These are phyloP conservation scores for Python bivittatus DNA, from an alignment of 2,113 vertebrate species.

Conservation along the genomic window DNA sequence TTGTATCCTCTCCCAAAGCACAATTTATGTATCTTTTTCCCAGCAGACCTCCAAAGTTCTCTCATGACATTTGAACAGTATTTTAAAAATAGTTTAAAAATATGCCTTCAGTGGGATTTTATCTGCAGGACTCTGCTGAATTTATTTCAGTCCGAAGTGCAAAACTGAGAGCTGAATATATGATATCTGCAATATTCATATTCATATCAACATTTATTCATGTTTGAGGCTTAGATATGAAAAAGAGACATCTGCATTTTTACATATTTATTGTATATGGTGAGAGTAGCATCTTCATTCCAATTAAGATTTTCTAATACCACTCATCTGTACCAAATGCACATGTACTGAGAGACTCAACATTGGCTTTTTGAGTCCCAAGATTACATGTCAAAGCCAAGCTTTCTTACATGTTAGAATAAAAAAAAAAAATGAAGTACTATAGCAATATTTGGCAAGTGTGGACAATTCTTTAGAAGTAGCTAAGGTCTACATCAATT, in stretches of 20 bases:
- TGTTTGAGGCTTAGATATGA: conserved; percentile 48
- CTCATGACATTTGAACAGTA: neutral
- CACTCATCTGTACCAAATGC: conserved; percentile 63
- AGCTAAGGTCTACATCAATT: conserved; percentile 36
- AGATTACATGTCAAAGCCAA: conserved; percentile 64
- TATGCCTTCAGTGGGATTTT: conserved; percentile 2
- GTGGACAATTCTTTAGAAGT: conserved; percentile 45
- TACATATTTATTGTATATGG: conserved; percentile 61
- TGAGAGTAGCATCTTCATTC: conserved; percentile 61
- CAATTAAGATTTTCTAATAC: conserved; percentile 52
- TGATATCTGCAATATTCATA: conserved; percentile 5
- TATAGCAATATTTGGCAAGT: conserved; percentile 61
- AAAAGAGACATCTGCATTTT: conserved; percentile 67
- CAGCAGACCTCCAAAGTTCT: neutral
- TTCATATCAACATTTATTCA: neutral
- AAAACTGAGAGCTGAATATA: conserved; percentile 10
- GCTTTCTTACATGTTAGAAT: conserved; percentile 60
- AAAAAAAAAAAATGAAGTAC: conserved; percentile 34
- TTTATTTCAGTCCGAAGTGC: conserved; percentile 22
- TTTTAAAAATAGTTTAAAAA: neutral
- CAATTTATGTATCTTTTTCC: neutral
- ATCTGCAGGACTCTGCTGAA: conserved; percentile 7
- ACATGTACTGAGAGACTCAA: conserved; percentile 54
- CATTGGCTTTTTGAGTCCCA: conserved; percentile 70
- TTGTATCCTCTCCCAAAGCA: neutral